These are phyloP conservation scores for Dasyornis broadbenti DNA, from an alignment of 2,113 vertebrate genomes.

Conservation along the genomic window DNA sequence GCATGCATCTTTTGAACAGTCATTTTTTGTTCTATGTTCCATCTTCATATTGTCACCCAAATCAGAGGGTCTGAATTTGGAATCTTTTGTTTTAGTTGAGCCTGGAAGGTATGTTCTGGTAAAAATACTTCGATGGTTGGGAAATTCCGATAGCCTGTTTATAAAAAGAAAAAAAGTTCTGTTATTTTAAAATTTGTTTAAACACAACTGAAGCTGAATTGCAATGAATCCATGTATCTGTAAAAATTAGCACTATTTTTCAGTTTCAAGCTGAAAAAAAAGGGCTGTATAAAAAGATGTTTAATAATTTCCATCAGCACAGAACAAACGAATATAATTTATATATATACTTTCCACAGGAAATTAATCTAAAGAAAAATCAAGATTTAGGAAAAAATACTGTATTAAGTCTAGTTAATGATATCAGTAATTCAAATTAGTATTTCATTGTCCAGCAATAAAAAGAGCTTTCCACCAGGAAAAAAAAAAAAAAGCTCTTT, in stretches of 20 bases:
- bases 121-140: slow-evolving; percentile 63
- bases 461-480: background rate
- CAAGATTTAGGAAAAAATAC: background rate
- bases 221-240: background rate
- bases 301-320: background rate
- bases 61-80: slow-evolving; percentile 54
- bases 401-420: background rate
- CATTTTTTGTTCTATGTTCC: slow-evolving; percentile 58
- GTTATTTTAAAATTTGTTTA: background rate
- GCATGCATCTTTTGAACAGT: slow-evolving; percentile 52
- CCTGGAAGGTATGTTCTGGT: background rate
- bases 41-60: slow-evolving; percentile 41
- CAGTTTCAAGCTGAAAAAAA: background rate
- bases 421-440: background rate
- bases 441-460: background rate
- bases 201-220: background rate
- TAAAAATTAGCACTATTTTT: background rate
- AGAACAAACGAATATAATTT: background rate
- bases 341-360: background rate
- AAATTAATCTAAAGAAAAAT: background rate
- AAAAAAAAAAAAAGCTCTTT: background rate
- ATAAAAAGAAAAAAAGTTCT: background rate
- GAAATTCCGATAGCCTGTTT: slow-evolving; percentile 67
- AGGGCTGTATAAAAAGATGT: fast-evolving
- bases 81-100: slow-evolving; percentile 62